These are phyloP conservation scores for Cephalotes varians DNA, from an alignment of 2,888 invertebrate genomes.

Conservation along the genomic window DNA sequence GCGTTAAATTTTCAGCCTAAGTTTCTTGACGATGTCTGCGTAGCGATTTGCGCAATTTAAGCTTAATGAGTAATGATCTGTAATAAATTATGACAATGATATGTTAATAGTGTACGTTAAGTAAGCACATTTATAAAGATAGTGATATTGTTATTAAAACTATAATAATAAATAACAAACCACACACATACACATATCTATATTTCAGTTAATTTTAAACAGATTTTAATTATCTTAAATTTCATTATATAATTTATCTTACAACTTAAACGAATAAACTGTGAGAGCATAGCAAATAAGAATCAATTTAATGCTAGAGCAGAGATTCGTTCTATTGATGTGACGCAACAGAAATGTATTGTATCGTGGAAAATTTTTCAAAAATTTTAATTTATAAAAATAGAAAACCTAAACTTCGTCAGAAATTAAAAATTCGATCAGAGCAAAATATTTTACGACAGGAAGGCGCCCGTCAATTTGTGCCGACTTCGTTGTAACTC, in stretches of 20 bases:
- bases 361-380: not conserved
- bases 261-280: not conserved
- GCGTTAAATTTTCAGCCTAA: conserved; percentile 31
- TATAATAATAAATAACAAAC: not conserved
- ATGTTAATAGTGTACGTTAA: not conserved
- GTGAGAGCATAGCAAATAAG: not conserved
- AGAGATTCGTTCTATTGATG: not conserved
- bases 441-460: conserved; percentile 10
- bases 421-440: not conserved
- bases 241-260: not conserved
- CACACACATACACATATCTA: too few relatives aligned
- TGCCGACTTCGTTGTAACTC: conserved; percentile 70
- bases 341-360: not conserved
- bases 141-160: not conserved
- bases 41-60: conserved; percentile 1
- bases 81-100: not conserved
- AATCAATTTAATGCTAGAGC: not conserved
- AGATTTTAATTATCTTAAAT: not conserved
- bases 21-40: not conserved
- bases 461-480: conserved; percentile 47
- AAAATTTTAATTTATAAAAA: not conserved
- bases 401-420: not conserved
- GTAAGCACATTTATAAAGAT: not conserved
- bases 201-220: not conserved
- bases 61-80: not conserved